Percentiles rank a stretch among this genome's conserved stretches.
These are phyloP conservation scores for Brenthis daphne DNA, from an alignment of 2,888 invertebrate species.

Conservation along the genomic window DNA sequence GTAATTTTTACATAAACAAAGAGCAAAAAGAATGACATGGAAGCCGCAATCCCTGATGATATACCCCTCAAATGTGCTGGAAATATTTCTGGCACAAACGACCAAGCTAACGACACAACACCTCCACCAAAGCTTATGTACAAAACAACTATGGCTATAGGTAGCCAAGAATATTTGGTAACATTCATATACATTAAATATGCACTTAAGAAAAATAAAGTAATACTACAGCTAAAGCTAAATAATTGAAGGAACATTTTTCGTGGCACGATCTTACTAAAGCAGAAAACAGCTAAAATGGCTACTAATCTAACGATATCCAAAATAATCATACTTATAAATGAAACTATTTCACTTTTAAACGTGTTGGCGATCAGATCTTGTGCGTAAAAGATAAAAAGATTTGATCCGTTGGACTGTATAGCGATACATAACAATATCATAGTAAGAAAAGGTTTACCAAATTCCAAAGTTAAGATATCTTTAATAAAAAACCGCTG, in stretches of 20 bases:
- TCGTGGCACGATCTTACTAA: slow-evolving; percentile 49
- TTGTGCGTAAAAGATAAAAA: slow-evolving; percentile 55
- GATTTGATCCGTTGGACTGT: slow-evolving; percentile 57
- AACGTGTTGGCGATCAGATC: slow-evolving; percentile 54
- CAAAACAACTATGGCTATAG: slow-evolving; percentile 47
- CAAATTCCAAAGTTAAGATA: slow-evolving; percentile 44
- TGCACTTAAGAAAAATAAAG: slow-evolving; percentile 45
- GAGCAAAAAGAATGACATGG: slow-evolving; percentile 50
- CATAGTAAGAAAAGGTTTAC: slow-evolving; percentile 51
- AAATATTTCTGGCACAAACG: slow-evolving; percentile 58
- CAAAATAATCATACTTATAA: slow-evolving; percentile 51
- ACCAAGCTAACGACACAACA: slow-evolving; percentile 52
- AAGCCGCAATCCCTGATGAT: slow-evolving; percentile 54
- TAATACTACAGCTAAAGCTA: slow-evolving; percentile 44
- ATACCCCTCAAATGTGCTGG: slow-evolving; percentile 55
- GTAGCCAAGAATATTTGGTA: slow-evolving; percentile 47
- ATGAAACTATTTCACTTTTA: slow-evolving; percentile 49
- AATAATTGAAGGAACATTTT: slow-evolving; percentile 48
- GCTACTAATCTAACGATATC: slow-evolving; percentile 51
- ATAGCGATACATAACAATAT: slow-evolving; percentile 48
- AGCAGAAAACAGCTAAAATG: slow-evolving; percentile 43
- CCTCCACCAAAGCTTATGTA: slow-evolving; percentile 50
- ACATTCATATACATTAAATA: slow-evolving; percentile 39
- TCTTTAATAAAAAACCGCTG: slow-evolving; percentile 42
- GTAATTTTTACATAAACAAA: slow-evolving; percentile 56